Evolutionary conservation across 2,888 invertebrate species (phyloP), one percentile per base, ranked within the genome.

Genomic region (Patella depressa): DNA sequence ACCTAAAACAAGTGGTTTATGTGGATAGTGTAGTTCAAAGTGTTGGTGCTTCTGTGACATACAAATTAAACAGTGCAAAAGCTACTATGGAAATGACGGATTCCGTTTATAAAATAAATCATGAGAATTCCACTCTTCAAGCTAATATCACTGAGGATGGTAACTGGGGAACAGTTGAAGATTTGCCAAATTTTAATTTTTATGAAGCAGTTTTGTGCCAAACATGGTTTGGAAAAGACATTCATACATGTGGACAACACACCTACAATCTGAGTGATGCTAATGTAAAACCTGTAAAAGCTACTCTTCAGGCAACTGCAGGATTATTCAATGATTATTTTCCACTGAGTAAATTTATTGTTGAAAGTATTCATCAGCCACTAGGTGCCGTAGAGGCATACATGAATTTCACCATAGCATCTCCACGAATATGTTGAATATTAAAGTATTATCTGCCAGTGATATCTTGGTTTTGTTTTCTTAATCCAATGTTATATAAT

Each of bases 21-120:
- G 72, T 71, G 17, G 72, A 71, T 17, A 71, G 72, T 15, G 34
- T n/a, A 19, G 34, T 71, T 53, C 34, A 71, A 34, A 71, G 72
- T 53, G 34, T 71, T 11, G 72, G 45, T 11, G 34, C 72, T 14
- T n/a, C n/a, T 11, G n/a, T 45, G 17, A 34, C 53, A 11, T 71
- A 71, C 34, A 53, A 53, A 34, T 34, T 71, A 53, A 53, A 71
- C 72, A 53, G 45, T 71, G 29, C 11, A 24, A 65, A 65, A 24
- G 65, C 65, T 24, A 5, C 11, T 24, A 65, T 65, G 65, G 24
- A 65, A 15, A 65, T 65, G 65, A 65, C 65, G 12, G 65, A 65
- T 65, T 19, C 19, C 12, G 12, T 24, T 24, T 65, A 65, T 24
- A 65, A 19, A 3, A 65, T 65, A 19, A 12, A 11, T 65, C 14